Evolutionary conservation across 2,797 vertebrate genomes (phyloP), one percentile per base, ranked within the genome.

Genomic region (Gymnoscopelus braueri): DNA sequence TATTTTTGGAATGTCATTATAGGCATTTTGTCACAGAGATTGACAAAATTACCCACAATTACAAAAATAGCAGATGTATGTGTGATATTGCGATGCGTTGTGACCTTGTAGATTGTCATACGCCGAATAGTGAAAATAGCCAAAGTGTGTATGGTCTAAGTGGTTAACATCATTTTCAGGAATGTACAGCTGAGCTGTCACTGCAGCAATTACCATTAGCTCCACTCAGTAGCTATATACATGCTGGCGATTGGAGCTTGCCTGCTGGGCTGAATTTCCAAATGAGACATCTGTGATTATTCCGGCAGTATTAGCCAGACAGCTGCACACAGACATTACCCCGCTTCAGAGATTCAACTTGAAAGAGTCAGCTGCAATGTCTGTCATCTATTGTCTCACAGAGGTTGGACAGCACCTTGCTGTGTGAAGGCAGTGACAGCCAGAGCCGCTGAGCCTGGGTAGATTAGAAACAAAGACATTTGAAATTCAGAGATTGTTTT

Each of bases 211-310:
- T 57, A 52, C 44, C 39, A 53, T 59, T 53, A 66, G 63, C 66
- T 71, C 61, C 52, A 39, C 63, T 75, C 47, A 2, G 66, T 56
- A 51, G 62, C 74, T 72, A 44, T 44, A 39, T 39, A 15, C 51
- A 65, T 55, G 61, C 63, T 65, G 65, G 69, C 63, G 69, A 62
- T 47, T 62, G 63, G 60, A 77, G 73, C 83, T 77, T 53, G 26
- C 72, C 71, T 67, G 74, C 69, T 69, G 54, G 78, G 63, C 68
- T 56, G 67, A 71, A 60, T 73, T 76, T 77, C 57, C 72, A 71
- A 72, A 77, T 77, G 80, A 84, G 75, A 67, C 69, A 84, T 81
- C 81, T 87, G 88, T 81, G 75, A 81, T 66, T 74, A 71, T 82
- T 81, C 67, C 71, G 65, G 70, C 32, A n/a, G 74, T 62, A 67